These are phyloP conservation scores for Caloenas nicobarica DNA, from an alignment of 2,113 vertebrate species.

Conservation along the genomic window DNA sequence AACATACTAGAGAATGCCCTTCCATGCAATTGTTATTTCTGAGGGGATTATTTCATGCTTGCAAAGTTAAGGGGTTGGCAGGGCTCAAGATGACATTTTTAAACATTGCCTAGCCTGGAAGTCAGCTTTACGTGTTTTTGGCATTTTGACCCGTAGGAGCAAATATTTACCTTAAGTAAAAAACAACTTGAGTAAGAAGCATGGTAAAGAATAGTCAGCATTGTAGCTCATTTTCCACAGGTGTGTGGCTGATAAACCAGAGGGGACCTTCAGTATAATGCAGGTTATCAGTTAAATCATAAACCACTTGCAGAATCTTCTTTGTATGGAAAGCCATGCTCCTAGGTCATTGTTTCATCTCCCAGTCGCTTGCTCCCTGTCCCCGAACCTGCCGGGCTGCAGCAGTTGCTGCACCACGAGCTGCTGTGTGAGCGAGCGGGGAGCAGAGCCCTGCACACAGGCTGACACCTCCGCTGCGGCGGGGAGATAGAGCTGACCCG, in stretches of 20 bases:
- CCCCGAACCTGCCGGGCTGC: background rate
- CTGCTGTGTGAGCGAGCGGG: accelerated
- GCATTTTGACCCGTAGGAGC: background rate
- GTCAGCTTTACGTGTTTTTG: background rate
- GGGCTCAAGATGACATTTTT: background rate
- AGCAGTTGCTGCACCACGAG: background rate
- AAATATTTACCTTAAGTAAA: background rate
- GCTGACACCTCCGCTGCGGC: background rate
- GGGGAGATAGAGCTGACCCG: background rate
- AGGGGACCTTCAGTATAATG: background rate
- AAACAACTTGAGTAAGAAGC: background rate
- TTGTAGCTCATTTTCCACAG: background rate
- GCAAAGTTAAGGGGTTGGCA: background rate
- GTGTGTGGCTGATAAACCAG: background rate
- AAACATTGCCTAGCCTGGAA: background rate
- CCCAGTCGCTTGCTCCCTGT: background rate
- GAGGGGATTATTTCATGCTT: background rate
- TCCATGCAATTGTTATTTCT: background rate
- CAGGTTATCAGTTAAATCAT: background rate
- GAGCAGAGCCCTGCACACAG: background rate
- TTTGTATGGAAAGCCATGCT: background rate
- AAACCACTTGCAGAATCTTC: background rate
- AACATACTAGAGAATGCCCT: background rate
- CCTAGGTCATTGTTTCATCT: background rate
- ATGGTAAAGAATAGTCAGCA: background rate